Evolutionary conservation across 2,888 invertebrate species (phyloP).

Genomic region (Epinotia bilunana): DNA sequence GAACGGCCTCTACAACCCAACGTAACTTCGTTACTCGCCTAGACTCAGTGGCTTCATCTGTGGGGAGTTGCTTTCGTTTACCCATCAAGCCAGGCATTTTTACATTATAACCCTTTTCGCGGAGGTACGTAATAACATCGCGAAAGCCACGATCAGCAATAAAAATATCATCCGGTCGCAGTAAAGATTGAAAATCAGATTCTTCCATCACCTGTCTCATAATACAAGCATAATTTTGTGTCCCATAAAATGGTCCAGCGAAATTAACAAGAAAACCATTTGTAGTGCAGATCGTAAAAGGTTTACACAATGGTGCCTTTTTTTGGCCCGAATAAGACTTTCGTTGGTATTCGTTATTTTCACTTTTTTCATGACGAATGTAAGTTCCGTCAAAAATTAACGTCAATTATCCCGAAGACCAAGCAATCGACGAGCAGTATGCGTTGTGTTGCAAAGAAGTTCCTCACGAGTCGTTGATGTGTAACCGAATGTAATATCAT

Average conservation of each 20-base stretch:
- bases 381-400: constrained; percentile 20
- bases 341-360: neutral
- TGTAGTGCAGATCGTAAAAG: no score
- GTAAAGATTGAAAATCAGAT: constrained; percentile 3
- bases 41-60: neutral
- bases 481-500: neutral
- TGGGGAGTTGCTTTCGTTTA: neutral
- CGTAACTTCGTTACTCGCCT: neutral
- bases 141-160: constrained; percentile 2
- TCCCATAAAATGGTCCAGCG: neutral
- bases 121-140: constrained; percentile 6
- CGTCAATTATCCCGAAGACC: constrained; percentile 12
- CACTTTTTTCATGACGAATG: constrained; percentile 26
- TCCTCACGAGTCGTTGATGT: constrained; percentile 2
- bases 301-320: no score
- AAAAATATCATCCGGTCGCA: constrained; percentile 3
- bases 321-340: neutral
- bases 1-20: no score
- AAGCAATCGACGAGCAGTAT: constrained; percentile 21
- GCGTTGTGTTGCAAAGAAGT: constrained; percentile 13
- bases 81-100: constrained; percentile 8
- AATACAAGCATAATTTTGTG: constrained; percentile 1
- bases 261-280: neutral
- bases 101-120: neutral
- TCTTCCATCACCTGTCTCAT: constrained; percentile 8